Percentiles rank a stretch among this genome's conserved stretches.
phyloP scores from a whole-genome alignment of 2,113 vertebrate genomes.

The Poicephalus meyeri region DNA sequence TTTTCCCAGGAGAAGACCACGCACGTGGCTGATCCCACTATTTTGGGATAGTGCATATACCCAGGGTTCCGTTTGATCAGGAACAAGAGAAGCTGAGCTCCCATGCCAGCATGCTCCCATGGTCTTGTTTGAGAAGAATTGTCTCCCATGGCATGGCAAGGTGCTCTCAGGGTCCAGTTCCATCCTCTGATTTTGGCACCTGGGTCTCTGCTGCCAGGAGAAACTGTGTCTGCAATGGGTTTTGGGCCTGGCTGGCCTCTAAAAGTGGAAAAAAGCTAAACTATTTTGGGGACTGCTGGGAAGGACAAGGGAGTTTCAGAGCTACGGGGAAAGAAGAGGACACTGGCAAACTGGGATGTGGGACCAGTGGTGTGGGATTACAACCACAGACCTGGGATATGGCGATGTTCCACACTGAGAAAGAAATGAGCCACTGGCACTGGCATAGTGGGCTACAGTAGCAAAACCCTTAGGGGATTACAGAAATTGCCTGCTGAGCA shows the following conservation, averaged over 20 bases:
- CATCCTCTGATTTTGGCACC: neutral
- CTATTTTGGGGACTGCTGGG: neutral
- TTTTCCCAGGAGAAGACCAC: slow-evolving; percentile 39
- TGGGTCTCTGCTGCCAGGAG: neutral
- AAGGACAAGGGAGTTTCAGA: neutral
- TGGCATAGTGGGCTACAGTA: neutral
- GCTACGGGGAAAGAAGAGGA: neutral
- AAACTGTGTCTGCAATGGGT: neutral
- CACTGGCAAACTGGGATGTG: neutral
- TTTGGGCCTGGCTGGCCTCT: neutral
- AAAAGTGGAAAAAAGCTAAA: neutral
- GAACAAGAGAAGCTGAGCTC: neutral
- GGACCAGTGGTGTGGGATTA: neutral
- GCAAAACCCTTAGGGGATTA: neutral
- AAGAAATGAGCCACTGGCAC: neutral
- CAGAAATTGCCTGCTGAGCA: neutral
- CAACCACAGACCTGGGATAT: neutral
- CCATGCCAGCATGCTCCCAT: fast-evolving
- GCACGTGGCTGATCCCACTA: neutral
- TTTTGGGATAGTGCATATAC: neutral
- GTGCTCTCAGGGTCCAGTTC: neutral
- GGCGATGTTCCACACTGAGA: neutral
- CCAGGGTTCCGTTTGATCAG: neutral
- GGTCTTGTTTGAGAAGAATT: neutral
- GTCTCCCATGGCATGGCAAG: fast-evolving